Evolutionary conservation across 2,113 vertebrate species (phyloP), one percentile per base, ranked within the genome.

Genomic region (Oreochromis spilurus): DNA sequence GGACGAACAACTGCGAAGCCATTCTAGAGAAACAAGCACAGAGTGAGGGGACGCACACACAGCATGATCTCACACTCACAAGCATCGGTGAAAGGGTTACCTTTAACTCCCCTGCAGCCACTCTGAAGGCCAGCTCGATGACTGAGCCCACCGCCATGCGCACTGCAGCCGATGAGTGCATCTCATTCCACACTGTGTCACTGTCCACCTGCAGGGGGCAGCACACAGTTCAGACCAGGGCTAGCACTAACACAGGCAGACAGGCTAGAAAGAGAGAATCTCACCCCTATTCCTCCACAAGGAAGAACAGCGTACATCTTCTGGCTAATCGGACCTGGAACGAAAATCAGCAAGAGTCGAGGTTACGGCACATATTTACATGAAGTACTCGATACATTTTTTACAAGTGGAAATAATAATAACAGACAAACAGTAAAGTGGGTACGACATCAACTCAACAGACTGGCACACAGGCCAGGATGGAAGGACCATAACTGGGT

Each of bases 241-340:
- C 13, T 17, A 48, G 57, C 9, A 36, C 10, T 26, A 29, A 57
- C 4, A 38, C 9, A 53, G 5, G 2, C 3, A 17, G 21, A 36
- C 52, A 48, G 8, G 21, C 8, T 10, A 72, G 3, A 2, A 10
- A 55, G 54, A 81, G 31, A 81, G 17, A 70, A 6, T 54, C 92
- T 94, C 70, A 95, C 95, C 93, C 95, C 95, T 1, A 95, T 95
- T 45, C 95, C 95, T 70, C 95, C 95, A 45, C 95, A 95, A 50
- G 95, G 95, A 48, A 95, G 95, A 14, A 95, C 95, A 2, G 95
- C 95, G 4, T 95, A 95, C 95, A 95, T 95, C 91, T 95, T 95
- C 91, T 95, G 95, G 43, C 95, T 95, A 90, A 95, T 94, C 12
- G 95, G 95, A 91, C 95, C 95, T 95, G 88, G 85, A 70, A 17